Percentiles rank a stretch among this genome's conserved stretches.
phyloP scores from a whole-genome alignment of 1,140 invertebrate genomes.

The Lutraria rhynchaena region DNA sequence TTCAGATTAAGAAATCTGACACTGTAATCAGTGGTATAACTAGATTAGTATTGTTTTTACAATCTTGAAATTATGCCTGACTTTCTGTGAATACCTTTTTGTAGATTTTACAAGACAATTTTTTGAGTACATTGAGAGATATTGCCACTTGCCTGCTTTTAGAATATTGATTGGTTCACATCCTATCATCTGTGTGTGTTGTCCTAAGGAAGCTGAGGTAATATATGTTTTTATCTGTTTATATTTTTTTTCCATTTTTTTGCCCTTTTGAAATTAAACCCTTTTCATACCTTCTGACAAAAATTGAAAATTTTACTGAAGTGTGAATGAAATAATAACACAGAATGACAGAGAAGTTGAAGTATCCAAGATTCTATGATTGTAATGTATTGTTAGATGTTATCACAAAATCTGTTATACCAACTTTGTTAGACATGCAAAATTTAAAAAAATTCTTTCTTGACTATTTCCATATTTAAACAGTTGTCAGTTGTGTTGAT shows the following conservation, averaged over 20 bases:
- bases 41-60: too few relatives aligned
- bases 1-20: too few relatives aligned
- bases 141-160: constrained; percentile 7
- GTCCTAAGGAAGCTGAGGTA: constrained; percentile 42
- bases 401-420: neutral
- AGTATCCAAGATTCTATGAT: neutral
- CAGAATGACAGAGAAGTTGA: neutral
- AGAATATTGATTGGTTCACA: constrained; percentile 28
- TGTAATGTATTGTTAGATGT: neutral
- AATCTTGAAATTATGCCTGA: too few relatives aligned
- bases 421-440: too few relatives aligned
- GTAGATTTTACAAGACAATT: constrained; percentile 37
- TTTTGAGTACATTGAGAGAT: constrained; percentile 2
- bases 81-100: too few relatives aligned
- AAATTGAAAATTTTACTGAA: neutral
- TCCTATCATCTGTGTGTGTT: constrained; percentile 29
- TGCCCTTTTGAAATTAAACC: too few relatives aligned
- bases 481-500: too few relatives aligned
- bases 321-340: neutral
- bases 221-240: neutral
- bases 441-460: too few relatives aligned
- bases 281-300: neutral
- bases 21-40: too few relatives aligned
- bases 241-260: neutral
- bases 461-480: too few relatives aligned